A percentile compares a stretch with the other conserved stretches of the same genome.
These are phyloP conservation scores for Ovibos moschatus DNA, from an alignment of 2,113 vertebrate species.

Conservation along the genomic window DNA sequence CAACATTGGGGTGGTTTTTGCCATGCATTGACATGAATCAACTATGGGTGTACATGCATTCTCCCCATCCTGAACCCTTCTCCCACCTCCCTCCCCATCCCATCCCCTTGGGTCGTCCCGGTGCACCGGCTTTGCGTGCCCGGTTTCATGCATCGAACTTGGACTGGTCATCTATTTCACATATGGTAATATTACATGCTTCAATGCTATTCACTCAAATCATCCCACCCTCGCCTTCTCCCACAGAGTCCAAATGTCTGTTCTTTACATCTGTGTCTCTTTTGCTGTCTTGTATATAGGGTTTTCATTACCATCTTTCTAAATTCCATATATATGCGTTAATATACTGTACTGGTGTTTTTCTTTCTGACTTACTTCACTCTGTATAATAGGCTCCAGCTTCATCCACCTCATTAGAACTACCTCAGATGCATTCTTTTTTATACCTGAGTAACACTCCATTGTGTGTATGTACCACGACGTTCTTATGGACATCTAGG, in stretches of 20 bases:
- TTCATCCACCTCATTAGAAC: not conserved
- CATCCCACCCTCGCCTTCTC: not conserved
- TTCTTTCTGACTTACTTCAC: not conserved
- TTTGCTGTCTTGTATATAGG: not conserved
- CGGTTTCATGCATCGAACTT: not conserved
- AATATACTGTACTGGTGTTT: not conserved
- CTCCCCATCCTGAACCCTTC: not conserved
- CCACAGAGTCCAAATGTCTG: not conserved
- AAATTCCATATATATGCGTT: not conserved
- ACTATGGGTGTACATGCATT: fast-evolving
- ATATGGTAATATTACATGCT: not conserved
- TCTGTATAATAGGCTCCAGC: not conserved
- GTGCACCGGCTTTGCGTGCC: not conserved
- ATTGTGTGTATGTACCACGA: not conserved
- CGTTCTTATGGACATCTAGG: not conserved
- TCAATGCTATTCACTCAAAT: not conserved
- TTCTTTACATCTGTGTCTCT: not conserved
- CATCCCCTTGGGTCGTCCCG: not conserved
- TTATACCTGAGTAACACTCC: not conserved
- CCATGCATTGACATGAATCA: not conserved
- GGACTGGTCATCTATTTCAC: not conserved
- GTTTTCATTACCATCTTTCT: not conserved
- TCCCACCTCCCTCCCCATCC: not conserved
- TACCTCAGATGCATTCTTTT: not conserved
- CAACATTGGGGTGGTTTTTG: not conserved